These are phyloP conservation scores for Gadus macrocephalus DNA, from an alignment of 2,113 vertebrate species.

Conservation along the genomic window DNA sequence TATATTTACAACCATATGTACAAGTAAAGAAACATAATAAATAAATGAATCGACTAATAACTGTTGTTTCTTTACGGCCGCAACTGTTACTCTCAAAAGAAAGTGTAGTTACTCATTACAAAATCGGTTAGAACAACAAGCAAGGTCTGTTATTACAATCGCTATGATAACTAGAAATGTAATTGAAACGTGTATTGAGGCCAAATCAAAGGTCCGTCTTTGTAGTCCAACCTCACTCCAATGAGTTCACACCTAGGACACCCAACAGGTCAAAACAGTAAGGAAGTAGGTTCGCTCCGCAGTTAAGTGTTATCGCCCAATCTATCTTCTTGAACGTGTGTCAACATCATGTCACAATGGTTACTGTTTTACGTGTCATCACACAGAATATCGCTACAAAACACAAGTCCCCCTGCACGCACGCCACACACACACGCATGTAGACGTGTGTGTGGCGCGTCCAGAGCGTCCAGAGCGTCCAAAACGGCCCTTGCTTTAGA, in stretches of 20 bases:
- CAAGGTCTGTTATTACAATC: constrained; percentile 5
- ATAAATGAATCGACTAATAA: constrained; percentile 36
- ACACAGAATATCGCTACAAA: too few relatives aligned
- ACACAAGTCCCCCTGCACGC: too few relatives aligned
- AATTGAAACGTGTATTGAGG: not conserved
- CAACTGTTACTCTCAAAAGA: not conserved
- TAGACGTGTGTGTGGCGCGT: too few relatives aligned
- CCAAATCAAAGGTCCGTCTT: not conserved
- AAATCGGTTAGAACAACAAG: constrained; percentile 2
- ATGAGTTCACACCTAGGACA: too few relatives aligned
- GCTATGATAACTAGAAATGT: constrained; percentile 8
- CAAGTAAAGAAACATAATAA: constrained; percentile 51
- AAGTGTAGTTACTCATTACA: constrained; percentile 11
- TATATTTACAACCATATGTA: constrained; percentile 64
- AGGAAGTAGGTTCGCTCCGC: not conserved
- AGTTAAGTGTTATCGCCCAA: constrained; percentile 9
- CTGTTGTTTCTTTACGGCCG: constrained; percentile 5
- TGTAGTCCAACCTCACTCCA: not conserved
- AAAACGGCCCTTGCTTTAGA: constrained; percentile 5
- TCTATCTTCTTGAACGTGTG: constrained; percentile 12
- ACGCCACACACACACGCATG: too few relatives aligned
- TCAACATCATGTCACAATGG: too few relatives aligned
- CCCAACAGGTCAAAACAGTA: not conserved
- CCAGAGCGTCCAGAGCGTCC: not conserved
- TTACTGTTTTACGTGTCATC: too few relatives aligned